phyloP scores from a whole-genome alignment of 2,797 vertebrate species.

The Crenuchus spilurus region DNA sequence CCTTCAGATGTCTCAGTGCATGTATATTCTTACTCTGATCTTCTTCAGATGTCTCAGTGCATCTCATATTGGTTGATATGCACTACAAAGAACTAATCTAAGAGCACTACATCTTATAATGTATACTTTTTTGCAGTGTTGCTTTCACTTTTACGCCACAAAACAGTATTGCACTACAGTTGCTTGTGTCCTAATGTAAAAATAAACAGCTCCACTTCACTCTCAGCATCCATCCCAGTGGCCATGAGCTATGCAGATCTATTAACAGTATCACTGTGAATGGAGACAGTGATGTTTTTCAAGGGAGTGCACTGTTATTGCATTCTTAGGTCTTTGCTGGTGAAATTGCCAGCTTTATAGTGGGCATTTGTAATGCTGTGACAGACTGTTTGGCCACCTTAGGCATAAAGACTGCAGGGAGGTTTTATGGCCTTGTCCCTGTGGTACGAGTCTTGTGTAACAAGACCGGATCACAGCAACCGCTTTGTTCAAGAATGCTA shows the following conservation, averaged over 20 bases:
- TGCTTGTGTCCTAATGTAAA: background rate
- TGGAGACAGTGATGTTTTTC: slow-evolving; percentile 2
- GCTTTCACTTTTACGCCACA: too few species aligned
- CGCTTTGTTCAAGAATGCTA: background rate
- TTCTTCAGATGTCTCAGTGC: too few species aligned
- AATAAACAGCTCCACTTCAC: slow-evolving; percentile 28
- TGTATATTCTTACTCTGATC: too few species aligned
- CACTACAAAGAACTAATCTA: too few species aligned
- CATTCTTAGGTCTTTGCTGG: slow-evolving; percentile 31
- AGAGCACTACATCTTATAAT: too few species aligned
- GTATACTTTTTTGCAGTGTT: too few species aligned
- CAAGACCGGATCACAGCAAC: background rate
- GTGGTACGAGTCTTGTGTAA: background rate
- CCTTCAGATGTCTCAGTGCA: too few species aligned
- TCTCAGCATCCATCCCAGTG: slow-evolving; percentile 19
- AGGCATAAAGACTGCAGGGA: slow-evolving; percentile 27
- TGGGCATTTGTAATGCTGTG: slow-evolving; percentile 19
- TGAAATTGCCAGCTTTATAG: slow-evolving; percentile 33
- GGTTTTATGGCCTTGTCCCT: slow-evolving; percentile 10
- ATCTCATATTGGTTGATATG: background rate
- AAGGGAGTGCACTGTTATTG: slow-evolving; percentile 31
- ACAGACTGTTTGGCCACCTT: slow-evolving; percentile 22
- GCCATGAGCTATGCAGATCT: slow-evolving; percentile 15
- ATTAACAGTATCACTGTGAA: slow-evolving; percentile 6
- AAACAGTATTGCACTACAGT: too few species aligned